Base-by-base conservation (phyloP, 2,797 vertebrate genomes). In the Danio jaintianensis region DNA sequence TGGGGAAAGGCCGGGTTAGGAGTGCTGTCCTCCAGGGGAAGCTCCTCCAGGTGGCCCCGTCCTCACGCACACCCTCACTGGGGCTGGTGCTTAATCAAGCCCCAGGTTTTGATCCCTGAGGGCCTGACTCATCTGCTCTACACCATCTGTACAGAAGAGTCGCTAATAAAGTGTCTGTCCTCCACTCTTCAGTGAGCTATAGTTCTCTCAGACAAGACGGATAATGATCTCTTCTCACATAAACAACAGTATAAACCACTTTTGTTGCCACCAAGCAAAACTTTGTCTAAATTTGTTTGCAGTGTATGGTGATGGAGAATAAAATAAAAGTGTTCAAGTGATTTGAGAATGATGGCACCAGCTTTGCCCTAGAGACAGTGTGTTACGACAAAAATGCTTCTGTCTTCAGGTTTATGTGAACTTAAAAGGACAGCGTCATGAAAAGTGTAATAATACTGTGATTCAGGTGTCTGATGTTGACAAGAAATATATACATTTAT, bases 11-110 rank as follows among this genome's bases (percentile, higher is more conserved):
- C 56, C 13, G 63, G 81, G 78, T 75, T 73, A 48, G 7, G 43
- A 84, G 56, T 86, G 84, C 74, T 84, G 84, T 82, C 55, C 72
- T 72, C 77, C 48, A 55, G 18, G 69, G 70, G 56, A 8, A 53
- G 80, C 68, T 86, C 86, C 76, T 84, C 88, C 90, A 87, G 70
- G 83, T 85, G 85, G 82, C 79, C 82, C 75, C 83, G 84, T 84
- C 38, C 52, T 68, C 79, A 81, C 75, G 36, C 74, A 43, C 84
- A 87, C 87, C 86, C 85, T 80, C 78, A 71, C 84, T 58, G 87
- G 85, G 81, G 43, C 84, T 61, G 86, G 63, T 91, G 90, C 90
- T 92, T 90, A 91, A 92, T 92, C 92, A 92, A 89, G 86, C 83
- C 87, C 89, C 83, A 70, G 85, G 88, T 89, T 89, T 88, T 45